Percentiles rank a stretch among this genome's conserved stretches.
phyloP scores from a whole-genome alignment of 2,113 vertebrate genomes.

The Lagopus muta region DNA sequence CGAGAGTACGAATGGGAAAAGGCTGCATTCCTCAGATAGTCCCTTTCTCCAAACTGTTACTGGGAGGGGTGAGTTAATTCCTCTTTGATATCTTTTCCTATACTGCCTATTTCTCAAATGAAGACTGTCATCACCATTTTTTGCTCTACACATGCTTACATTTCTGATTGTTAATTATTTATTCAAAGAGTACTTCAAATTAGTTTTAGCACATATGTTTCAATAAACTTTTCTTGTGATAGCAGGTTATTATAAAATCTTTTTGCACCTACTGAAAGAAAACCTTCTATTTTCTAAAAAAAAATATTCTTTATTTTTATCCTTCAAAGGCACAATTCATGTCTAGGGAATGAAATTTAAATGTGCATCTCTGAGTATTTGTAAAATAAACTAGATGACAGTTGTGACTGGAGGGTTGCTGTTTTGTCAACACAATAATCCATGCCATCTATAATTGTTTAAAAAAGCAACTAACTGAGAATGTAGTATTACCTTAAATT shows the following conservation, averaged over 20 bases:
- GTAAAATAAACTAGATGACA: neutral
- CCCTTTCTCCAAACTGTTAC: too few relatives aligned
- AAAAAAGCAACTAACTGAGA: conserved; percentile 23
- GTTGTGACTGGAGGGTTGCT: neutral
- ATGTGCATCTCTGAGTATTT: neutral
- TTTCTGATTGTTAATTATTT: neutral
- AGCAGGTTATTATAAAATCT: neutral
- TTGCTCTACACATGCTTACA: neutral
- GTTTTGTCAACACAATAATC: conserved; percentile 11
- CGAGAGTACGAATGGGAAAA: too few relatives aligned
- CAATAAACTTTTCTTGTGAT: neutral
- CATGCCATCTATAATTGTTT: neutral
- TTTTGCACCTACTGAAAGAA: neutral
- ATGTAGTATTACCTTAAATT: conserved; percentile 36
- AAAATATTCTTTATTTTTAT: neutral
- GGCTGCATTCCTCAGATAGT: too few relatives aligned
- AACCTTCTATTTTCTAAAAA: neutral
- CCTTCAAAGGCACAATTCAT: neutral
- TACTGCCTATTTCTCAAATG: too few relatives aligned
- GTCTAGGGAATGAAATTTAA: neutral
- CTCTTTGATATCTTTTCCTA: too few relatives aligned
- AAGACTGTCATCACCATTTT: too few relatives aligned
- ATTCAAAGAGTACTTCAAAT: neutral
- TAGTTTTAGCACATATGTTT: neutral
- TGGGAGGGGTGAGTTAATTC: too few relatives aligned